Conservation (phyloP, 2,797 vertebrate genomes). For the Acanthornis magna region DNA sequence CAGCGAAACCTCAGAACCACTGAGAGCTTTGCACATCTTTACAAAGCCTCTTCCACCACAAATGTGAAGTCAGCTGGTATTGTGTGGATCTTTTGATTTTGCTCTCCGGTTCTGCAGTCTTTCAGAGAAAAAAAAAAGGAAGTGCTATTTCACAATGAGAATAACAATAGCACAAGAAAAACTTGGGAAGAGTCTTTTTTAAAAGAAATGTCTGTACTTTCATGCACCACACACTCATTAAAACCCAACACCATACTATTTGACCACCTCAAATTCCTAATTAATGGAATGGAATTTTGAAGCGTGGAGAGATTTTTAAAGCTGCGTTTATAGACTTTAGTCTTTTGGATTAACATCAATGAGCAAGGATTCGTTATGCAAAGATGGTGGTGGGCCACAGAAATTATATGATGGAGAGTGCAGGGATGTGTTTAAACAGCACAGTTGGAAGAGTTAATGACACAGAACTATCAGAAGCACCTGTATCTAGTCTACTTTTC, state of each 20-base stretch:
- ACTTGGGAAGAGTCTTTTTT: not conserved
- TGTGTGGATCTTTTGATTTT: not conserved
- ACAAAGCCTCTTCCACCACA: not conserved
- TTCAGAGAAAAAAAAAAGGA: not conserved
- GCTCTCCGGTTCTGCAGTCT: not conserved
- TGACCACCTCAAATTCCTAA: not conserved
- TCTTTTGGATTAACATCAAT: not conserved
- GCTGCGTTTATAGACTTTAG: not conserved
- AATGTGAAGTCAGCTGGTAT: not conserved
- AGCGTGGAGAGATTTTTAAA: not conserved
- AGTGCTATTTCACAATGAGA: not conserved
- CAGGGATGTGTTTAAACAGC: not conserved
- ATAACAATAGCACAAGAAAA: not conserved
- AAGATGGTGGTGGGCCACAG: not conserved
- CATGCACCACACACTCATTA: not conserved
- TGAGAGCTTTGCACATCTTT: not conserved
- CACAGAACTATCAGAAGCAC: not conserved
- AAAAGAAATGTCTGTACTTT: not conserved
- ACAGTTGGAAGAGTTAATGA: not conserved
- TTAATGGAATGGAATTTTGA: not conserved
- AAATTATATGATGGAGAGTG: not conserved
- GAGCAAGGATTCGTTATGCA: not conserved
- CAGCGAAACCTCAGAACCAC: not conserved
- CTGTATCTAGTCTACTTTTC: not conserved
- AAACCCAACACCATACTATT: not conserved